phyloP scores from a whole-genome alignment of 2,797 vertebrate species.

The Macropus fuliginosus region DNA sequence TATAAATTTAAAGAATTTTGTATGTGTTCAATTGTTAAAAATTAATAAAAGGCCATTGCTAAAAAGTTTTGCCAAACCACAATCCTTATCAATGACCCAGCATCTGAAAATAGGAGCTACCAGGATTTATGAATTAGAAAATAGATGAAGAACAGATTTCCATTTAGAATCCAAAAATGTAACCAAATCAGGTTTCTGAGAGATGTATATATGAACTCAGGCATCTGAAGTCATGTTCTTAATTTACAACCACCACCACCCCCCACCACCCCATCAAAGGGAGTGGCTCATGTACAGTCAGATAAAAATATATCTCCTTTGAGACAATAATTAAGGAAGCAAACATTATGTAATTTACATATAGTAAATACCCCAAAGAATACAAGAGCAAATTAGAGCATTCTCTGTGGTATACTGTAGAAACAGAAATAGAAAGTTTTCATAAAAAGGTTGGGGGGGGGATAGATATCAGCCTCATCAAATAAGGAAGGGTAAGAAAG shows the following conservation, averaged over 20 bases:
- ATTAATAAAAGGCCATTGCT: not conserved
- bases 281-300: not conserved
- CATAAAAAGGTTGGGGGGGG: constrained; percentile 45
- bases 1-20: not conserved
- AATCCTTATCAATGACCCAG: constrained; percentile 12
- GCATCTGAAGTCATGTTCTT: constrained; percentile 28
- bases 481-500: constrained; percentile 8
- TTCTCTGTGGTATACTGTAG: not conserved
- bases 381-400: constrained; percentile 31
- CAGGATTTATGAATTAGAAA: constrained; percentile 53
- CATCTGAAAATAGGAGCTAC: constrained; percentile 25
- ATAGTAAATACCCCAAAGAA: constrained; percentile 32
- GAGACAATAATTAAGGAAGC: constrained; percentile 46
- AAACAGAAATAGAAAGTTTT: constrained; percentile 33
- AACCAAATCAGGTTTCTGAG: constrained; percentile 34
- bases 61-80: not conserved
- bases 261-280: constrained; percentile 8
- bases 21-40: constrained; percentile 19
- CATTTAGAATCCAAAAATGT: not conserved
- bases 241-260: not conserved
- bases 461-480: constrained; percentile 49
- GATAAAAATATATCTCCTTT: constrained; percentile 28
- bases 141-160: constrained; percentile 9
- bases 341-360: constrained; percentile 17
- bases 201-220: constrained; percentile 9